Base-by-base conservation (phyloP, 2,888 invertebrate genomes). In the Orchesellides sinensis region DNA sequence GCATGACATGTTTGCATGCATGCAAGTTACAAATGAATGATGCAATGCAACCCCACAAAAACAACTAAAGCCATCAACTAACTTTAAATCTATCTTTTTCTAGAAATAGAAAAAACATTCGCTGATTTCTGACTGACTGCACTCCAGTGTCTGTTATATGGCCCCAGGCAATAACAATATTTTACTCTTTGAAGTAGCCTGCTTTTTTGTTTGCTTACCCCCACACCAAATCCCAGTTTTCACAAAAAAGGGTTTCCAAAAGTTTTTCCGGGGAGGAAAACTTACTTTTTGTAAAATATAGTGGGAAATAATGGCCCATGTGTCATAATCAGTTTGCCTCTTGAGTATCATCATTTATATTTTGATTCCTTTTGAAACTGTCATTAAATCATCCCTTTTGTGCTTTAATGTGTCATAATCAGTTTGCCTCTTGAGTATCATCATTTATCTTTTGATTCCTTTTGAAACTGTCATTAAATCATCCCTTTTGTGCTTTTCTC, bases 311-410 rank as follows among this genome's bases (percentile, higher is more conserved):
- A 69, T 73, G 49, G 47, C 23, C 21, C 35, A 52, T 74, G 74
- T 74, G 65, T 74, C 74, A 73, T 74, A 74, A 74, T 74, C 74
- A 74, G 63, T 63, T 74, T 74, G 12, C 23, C 73, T 63, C 54
- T 52, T 29, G 73, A 63, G 65, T 8, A 61, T 65, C 65, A 56
- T 59, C 70, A 74, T 52, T 35, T 61, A 73, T 47, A 23, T 61
- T 61, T 23, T 56, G 56, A 59, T 61, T 73, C 32, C 32, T 32
- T 59, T 47, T 21, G 52, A 74, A 47, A 35, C 52, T 52, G 35
- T 52, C 74, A 65, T 65, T 65, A 65, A 65, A 74, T 49, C 52
- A 74, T 65, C 35, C 49, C 47, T 74, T 61, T n/a, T 40, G n/a
- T n/a, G n/a, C n/a, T n/a, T n/a, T n/a, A n/a, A n/a, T n/a, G n/a